These are phyloP conservation scores for Apostichopus parvimensis DNA, from an alignment of 35 echinoderm and acorn worm species.

Conservation along the genomic window DNA sequence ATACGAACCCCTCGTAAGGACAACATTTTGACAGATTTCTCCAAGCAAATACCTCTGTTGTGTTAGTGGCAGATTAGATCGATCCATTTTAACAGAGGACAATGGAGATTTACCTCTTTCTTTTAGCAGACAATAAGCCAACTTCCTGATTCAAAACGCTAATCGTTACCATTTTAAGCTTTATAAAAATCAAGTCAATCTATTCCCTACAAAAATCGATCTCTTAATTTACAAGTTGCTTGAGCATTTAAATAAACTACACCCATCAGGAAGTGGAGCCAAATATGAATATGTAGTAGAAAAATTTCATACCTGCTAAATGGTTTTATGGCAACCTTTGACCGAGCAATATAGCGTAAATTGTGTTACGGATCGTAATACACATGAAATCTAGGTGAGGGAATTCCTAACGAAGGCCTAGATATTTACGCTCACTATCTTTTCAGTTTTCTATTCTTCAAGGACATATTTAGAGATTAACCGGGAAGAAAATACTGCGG, in stretches of 20 bases:
- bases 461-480: conserved; percentile 37
- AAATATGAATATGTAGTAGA: conserved; percentile 42
- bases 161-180: too few relatives aligned
- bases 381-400: conserved; percentile 54
- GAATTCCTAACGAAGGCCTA: conserved; percentile 40
- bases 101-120: neutral
- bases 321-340: conserved; percentile 51
- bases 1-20: conserved; percentile 38
- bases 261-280: conserved; percentile 1
- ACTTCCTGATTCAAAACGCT: neutral
- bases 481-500: neutral
- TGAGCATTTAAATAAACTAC: neutral
- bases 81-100: conserved; percentile 24
- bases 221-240: neutral
- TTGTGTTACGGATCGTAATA: conserved; percentile 51
- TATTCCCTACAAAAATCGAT: neutral
- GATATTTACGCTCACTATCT: conserved; percentile 22
- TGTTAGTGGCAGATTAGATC: conserved; percentile 47
- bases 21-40: conserved; percentile 51
- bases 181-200: neutral
- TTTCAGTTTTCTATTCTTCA: conserved; percentile 11
- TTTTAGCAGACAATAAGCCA: neutral
- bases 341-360: conserved; percentile 48
- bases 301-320: conserved; percentile 35
- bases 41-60: conserved; percentile 44